Base-by-base conservation (phyloP, 2,888 invertebrate genomes). In the Isoperla grammatica region DNA sequence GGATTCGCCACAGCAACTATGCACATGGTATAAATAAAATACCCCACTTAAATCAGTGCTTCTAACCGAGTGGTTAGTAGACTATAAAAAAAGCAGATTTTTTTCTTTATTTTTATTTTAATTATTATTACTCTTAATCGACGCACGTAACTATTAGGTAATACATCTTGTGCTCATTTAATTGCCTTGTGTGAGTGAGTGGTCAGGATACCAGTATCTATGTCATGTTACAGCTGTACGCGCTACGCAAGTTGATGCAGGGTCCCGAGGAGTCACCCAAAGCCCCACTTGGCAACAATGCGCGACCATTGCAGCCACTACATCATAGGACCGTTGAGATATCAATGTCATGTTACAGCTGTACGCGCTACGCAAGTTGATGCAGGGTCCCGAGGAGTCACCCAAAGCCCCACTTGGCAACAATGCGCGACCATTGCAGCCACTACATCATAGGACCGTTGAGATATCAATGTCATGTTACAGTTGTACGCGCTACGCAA, bases 251-350 rank as follows among this genome's bases (percentile, higher is more conserved):
- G 72, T 79, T 94, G 75, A 91, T 90, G 89, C 94, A 94, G 76
- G 95, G 95, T 57, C 87, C 92, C 20, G 84, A 85, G 73, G 81
- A 82, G 71, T 85, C 87, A 55, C 93, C 93, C 22, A 94, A 94
- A 75, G 93, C 93, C 23, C 92, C 93, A 17, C 81, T 97, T 74
- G 94, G 92, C 63, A 94, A 94, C 81, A 96, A 97, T 78, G 92
- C 90, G 65, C 82, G 97, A 65, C 96, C 97, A 13, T 82, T 91
- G 57, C 94, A 95, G 77, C 87, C 87, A 29, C 81, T 96, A 57
- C 90, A 97, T 75, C 91, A 95, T 73, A 84, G 97, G 72, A 92
- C 95, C 60, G 87, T 97, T 72, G 83, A 97, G 71, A 97, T n/a
- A n/a, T n/a, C n/a, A n/a, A n/a, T n/a, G n/a, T n/a, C n/a, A n/a